Percentiles rank a stretch among this genome's conserved stretches.
phyloP scores from a whole-genome alignment of 1,140 invertebrate genomes.

The Bombus turneri region DNA sequence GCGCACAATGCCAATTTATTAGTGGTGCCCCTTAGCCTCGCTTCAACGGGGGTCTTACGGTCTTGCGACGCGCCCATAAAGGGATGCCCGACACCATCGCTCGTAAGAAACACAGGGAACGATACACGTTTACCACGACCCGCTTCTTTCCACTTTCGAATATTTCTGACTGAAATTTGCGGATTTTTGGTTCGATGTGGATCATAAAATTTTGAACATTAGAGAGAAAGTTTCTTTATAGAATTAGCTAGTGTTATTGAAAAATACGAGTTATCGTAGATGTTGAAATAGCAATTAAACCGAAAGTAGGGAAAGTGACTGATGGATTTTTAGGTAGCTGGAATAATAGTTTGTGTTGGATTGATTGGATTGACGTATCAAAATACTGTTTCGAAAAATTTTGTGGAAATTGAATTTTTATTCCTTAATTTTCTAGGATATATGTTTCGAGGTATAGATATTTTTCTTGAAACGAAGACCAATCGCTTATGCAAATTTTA shows the following conservation, averaged over 20 bases:
- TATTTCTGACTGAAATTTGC: background rate
- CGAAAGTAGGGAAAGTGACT: background rate
- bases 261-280: background rate
- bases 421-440: background rate
- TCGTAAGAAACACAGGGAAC: constrained; percentile 75
- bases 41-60: constrained; percentile 65
- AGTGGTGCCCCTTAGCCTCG: constrained; percentile 77
- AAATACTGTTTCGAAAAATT: too few relatives aligned
- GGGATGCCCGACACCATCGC: constrained; percentile 67
- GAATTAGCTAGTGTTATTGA: background rate
- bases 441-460: background rate
- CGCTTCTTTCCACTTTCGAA: constrained; percentile 14
- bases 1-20: constrained; percentile 80
- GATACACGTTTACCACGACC: constrained; percentile 58
- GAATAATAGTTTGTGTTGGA: background rate
- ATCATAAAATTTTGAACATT: background rate
- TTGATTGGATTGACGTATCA: too few relatives aligned
- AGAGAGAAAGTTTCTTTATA: background rate
- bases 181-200: background rate
- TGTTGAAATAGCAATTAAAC: too few relatives aligned
- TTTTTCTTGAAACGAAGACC: too few relatives aligned
- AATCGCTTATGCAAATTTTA: too few relatives aligned
- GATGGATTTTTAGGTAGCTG: background rate
- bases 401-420: too few relatives aligned
- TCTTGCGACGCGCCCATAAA: constrained; percentile 66